Evolutionary conservation across 2,113 vertebrate species (phyloP).

Genomic region (Sylvia atricapilla): DNA sequence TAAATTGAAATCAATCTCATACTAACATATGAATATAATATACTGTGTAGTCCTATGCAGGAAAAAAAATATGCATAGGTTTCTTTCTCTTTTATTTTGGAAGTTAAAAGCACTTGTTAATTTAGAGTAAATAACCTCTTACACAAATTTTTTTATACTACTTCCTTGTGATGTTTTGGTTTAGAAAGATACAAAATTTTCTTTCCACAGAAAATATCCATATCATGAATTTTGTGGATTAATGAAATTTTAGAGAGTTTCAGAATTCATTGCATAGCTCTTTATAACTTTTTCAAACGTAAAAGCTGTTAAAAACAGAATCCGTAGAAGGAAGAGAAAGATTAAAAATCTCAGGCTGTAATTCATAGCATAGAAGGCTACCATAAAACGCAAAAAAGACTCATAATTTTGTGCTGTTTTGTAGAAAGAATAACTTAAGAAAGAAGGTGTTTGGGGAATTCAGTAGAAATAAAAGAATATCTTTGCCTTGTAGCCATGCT

Average conservation of each 20-base stretch:
- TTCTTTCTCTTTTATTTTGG: neutral
- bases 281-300: neutral
- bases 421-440: neutral
- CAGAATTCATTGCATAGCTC: neutral
- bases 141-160: neutral
- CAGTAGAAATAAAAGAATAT: neutral
- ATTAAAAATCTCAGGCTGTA: neutral
- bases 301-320: neutral
- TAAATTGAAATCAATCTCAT: neutral
- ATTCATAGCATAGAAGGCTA: neutral
- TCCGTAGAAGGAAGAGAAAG: neutral
- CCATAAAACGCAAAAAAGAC: neutral
- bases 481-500: slow-evolving; percentile 22
- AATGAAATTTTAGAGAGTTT: neutral
- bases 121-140: neutral
- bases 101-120: neutral
- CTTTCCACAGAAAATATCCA: neutral
- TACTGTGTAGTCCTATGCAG: neutral
- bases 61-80: neutral
- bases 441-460: neutral
- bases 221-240: neutral
- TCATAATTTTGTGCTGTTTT: neutral
- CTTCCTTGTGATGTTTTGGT: neutral
- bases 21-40: neutral
- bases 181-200: neutral